These are phyloP conservation scores for Nomia melanderi DNA, from an alignment of 1,140 invertebrate genomes.

Conservation along the genomic window DNA sequence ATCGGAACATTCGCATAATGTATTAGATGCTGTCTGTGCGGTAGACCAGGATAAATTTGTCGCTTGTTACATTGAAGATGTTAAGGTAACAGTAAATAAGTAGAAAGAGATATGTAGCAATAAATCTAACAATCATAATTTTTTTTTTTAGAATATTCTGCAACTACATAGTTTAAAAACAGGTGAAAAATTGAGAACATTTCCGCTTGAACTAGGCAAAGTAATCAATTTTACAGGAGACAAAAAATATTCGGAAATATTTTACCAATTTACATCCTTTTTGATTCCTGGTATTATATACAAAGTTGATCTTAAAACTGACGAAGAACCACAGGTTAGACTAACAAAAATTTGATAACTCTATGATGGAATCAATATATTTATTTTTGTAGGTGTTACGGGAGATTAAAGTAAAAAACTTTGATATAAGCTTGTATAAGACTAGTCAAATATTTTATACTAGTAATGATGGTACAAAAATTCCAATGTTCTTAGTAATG, in stretches of 20 bases:
- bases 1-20: conserved; percentile 91
- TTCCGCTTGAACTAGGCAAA: conserved; percentile 93
- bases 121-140: conserved; percentile 20
- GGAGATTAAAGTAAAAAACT: conserved; percentile 92
- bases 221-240: conserved; percentile 92
- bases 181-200: conserved; percentile 87
- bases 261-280: conserved; percentile 97
- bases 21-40: conserved; percentile 93
- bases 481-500: conserved; percentile 98
- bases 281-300: conserved; percentile 95
- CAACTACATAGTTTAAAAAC: conserved; percentile 89
- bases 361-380: not conserved
- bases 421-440: conserved; percentile 90
- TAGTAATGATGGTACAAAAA: conserved; percentile 96
- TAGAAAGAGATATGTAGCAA: not conserved
- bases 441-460: conserved; percentile 96
- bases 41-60: conserved; percentile 94
- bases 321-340: conserved; percentile 85
- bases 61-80: conserved; percentile 95
- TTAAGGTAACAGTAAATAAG: conserved; percentile 86
- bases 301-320: conserved; percentile 88
- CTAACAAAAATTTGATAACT: conserved; percentile 40
- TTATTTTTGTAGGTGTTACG: conserved; percentile 85
- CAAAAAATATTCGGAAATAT: conserved; percentile 93
- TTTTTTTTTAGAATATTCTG: conserved; percentile 87